Evolutionary conservation across 2,888 invertebrate genomes (phyloP), one percentile per base, ranked within the genome.

Genomic region (Hypolimnas misippus): DNA sequence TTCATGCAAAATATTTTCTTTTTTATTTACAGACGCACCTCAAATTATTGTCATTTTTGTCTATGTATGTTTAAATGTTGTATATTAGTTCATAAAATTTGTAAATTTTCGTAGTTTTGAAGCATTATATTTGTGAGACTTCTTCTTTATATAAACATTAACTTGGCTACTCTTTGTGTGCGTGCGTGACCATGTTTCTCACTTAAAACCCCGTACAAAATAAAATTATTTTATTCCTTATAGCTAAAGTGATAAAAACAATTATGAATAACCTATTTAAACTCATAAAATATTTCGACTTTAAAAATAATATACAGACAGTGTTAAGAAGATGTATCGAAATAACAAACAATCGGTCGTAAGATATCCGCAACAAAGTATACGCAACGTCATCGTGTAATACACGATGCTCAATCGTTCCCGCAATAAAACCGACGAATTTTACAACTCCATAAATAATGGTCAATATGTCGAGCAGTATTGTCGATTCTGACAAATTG

Each of bases 401-500:
- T 84, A 90, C 90, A 90, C 81, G 88, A 76, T 83, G 88, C 76
- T 83, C 79, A 79, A 84, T 82, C 82, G 83, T 86, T 89, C 89
- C 86, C 89, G 92, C 87, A 88, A 87, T 90, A 90, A 90, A 89
- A 73, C 68, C 71, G 82, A 80, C 79, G 73, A 83, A 84, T 87
- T 87, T 87, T 84, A 88, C 87, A 81, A 77, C 83, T 81, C 80
- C 87, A 91, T 92, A 92, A 91, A 92, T 92, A 91, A 90, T 91
- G 90, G 89, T 86, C 91, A 90, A 90, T 91, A 89, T 86, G 89
- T 88, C 91, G 87, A 75, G 78, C 80, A 75, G 86, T 73, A 87
- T 92, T 91, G 92, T 92, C 89, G 89, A 89, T 81, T 75, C 82
- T 91, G 92, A 92, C 92, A 92, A 92, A 92, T 92, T 91, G 85